phyloP scores from a whole-genome alignment of 2,797 vertebrate genomes.

The Microctenopoma steveboyesi region DNA sequence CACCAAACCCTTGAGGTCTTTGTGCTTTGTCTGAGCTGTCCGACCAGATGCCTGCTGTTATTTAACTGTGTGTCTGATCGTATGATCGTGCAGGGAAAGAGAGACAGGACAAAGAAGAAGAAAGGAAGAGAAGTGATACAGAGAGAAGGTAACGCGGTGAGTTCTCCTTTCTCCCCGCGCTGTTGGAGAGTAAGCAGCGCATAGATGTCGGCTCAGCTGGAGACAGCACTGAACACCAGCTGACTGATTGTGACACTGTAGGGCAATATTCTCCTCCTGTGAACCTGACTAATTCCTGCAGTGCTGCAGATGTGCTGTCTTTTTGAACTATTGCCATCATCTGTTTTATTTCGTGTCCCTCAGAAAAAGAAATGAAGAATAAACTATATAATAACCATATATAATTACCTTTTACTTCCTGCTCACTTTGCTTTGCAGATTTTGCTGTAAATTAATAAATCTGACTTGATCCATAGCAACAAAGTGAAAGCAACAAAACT shows the following conservation, averaged over 20 bases:
- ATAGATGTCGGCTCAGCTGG: conserved; percentile 35
- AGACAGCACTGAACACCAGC: conserved; percentile 34
- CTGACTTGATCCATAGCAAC: too few species aligned
- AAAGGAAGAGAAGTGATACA: conserved; percentile 10
- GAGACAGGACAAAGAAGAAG: conserved; percentile 2
- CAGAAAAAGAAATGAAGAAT: background rate
- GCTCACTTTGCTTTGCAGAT: too few species aligned
- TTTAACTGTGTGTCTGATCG: conserved; percentile 35
- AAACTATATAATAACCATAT: too few species aligned
- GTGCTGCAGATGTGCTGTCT: background rate
- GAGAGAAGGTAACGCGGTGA: background rate
- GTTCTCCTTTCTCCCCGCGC: conserved; percentile 1
- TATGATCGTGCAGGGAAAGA: background rate
- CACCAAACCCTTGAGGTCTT: conserved; percentile 48
- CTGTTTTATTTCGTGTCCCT: background rate
- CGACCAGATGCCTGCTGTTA: conserved; percentile 54
- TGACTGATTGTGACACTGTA: conserved; percentile 25
- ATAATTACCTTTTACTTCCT: too few species aligned
- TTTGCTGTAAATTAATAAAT: too few species aligned
- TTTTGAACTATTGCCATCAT: background rate
- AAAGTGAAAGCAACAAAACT: too few species aligned
- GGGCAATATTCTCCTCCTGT: conserved; percentile 20
- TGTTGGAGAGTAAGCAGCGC: conserved; percentile 16
- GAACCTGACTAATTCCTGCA: conserved; percentile 43
- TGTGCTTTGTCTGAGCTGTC: conserved; percentile 59